These are phyloP conservation scores for Diceros bicornis DNA, from an alignment of 2,797 vertebrate genomes.

Conservation along the genomic window DNA sequence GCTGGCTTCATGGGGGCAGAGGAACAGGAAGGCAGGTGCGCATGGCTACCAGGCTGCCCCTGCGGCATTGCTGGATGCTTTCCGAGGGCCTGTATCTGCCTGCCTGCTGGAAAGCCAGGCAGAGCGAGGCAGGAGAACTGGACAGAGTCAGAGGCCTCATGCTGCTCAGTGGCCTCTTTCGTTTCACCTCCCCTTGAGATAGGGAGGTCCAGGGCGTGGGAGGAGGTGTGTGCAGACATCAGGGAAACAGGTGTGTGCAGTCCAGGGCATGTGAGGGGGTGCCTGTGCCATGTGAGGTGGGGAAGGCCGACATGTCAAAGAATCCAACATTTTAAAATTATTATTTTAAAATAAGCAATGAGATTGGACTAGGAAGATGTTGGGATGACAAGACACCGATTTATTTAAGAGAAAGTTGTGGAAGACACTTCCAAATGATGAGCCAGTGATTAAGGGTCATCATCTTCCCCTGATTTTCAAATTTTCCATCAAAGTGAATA, in stretches of 20 bases:
- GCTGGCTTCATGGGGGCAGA: background rate
- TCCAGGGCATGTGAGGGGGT: background rate
- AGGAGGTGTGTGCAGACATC: background rate
- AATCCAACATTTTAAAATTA: background rate
- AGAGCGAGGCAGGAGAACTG: background rate
- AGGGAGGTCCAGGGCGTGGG: background rate
- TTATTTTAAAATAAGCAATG: background rate
- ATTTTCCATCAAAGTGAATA: background rate
- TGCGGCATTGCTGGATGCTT: background rate
- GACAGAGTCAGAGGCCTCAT: background rate
- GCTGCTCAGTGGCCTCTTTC: background rate
- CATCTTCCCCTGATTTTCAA: background rate
- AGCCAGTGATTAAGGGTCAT: background rate
- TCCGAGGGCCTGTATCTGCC: fast-evolving
- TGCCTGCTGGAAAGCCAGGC: background rate
- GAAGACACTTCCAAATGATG: background rate
- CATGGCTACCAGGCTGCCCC: background rate
- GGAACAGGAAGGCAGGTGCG: background rate
- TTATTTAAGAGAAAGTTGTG: background rate
- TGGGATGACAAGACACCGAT: background rate
- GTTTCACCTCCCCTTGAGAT: background rate
- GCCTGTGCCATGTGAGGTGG: background rate
- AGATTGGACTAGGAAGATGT: background rate
- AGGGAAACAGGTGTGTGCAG: background rate
- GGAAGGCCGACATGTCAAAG: background rate